Evolutionary conservation across 2,888 invertebrate species (phyloP).

Genomic region (Leptinotarsa tumamoca): DNA sequence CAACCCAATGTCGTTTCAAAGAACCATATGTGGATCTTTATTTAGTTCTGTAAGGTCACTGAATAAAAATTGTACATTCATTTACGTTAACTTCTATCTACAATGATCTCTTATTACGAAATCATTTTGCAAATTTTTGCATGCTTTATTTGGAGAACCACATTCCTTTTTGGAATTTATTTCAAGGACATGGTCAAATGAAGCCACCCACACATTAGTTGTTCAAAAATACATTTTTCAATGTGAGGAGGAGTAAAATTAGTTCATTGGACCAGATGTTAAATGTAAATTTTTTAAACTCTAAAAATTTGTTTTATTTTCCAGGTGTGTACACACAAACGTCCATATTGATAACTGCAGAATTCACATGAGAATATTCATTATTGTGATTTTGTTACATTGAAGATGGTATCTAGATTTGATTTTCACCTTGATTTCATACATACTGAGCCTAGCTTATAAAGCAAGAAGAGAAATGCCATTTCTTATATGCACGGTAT

Average conservation of each 20-base stretch:
- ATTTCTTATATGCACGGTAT: too few relatives aligned
- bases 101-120: conserved; percentile 34
- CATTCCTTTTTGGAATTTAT: conserved; percentile 30
- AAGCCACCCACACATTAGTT: conserved; percentile 23
- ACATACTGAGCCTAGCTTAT: too few relatives aligned
- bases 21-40: conserved; percentile 49
- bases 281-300: not conserved
- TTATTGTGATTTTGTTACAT: too few relatives aligned
- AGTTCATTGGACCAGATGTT: conserved; percentile 19
- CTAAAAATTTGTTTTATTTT: not conserved
- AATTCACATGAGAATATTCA: too few relatives aligned
- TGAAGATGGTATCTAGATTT: too few relatives aligned
- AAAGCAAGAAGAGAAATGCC: too few relatives aligned
- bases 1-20: conserved; percentile 46
- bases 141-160: conserved; percentile 34
- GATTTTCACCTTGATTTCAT: too few relatives aligned
- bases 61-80: conserved; percentile 36
- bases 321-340: too few relatives aligned
- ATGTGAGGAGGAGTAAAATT: conserved; percentile 16
- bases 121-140: conserved; percentile 38
- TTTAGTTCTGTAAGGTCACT: conserved; percentile 39
- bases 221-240: conserved; percentile 10
- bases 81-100: conserved; percentile 29
- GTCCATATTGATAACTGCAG: too few relatives aligned
- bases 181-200: conserved; percentile 34